phyloP scores from a whole-genome alignment of 2,888 invertebrate genomes.

The Loripinus fragilis region DNA sequence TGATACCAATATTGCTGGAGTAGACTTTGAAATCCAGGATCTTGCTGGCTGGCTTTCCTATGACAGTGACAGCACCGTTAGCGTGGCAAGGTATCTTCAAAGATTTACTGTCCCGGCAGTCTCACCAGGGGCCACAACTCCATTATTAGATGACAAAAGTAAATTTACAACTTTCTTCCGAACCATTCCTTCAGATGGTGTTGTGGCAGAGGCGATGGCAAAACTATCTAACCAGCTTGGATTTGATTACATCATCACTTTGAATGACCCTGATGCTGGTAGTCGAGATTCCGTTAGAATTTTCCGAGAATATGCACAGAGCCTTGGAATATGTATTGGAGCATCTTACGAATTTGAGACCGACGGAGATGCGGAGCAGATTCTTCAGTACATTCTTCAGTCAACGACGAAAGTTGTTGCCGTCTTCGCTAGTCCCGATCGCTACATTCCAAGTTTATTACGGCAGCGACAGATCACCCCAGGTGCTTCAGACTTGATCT shows the following conservation, averaged over 20 bases:
- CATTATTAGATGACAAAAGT: conserved; percentile 68
- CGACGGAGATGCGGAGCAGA: conserved; percentile 68
- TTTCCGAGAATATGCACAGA: conserved; percentile 66
- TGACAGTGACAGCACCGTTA: conserved; percentile 74
- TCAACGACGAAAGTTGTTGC: conserved; percentile 75
- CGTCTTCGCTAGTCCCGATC: conserved; percentile 73
- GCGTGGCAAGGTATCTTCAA: conserved; percentile 67
- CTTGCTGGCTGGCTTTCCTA: conserved; percentile 75
- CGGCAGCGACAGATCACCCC: conserved; percentile 49
- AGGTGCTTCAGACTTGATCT: conserved; percentile 56
- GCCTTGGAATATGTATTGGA: conserved; percentile 72
- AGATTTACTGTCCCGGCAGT: conserved; percentile 84
- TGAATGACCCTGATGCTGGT: conserved; percentile 74
- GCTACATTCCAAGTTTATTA: conserved; percentile 68
- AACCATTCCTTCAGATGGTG: conserved; percentile 75
- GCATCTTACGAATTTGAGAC: conserved; percentile 76
- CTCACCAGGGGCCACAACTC: conserved; percentile 74
- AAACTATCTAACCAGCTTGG: conserved; percentile 67
- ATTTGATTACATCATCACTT: conserved; percentile 74
- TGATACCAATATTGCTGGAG: conserved; percentile 42
- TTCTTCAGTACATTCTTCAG: conserved; percentile 67
- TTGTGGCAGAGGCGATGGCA: conserved; percentile 74
- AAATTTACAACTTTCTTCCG: conserved; percentile 75
- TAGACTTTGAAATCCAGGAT: conserved; percentile 47
- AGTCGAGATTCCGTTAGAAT: conserved; percentile 63